phyloP scores from a whole-genome alignment of 30 jellyfish, hydroid and myxozoan genomes.

The Pseudorhiza aurosa region DNA sequence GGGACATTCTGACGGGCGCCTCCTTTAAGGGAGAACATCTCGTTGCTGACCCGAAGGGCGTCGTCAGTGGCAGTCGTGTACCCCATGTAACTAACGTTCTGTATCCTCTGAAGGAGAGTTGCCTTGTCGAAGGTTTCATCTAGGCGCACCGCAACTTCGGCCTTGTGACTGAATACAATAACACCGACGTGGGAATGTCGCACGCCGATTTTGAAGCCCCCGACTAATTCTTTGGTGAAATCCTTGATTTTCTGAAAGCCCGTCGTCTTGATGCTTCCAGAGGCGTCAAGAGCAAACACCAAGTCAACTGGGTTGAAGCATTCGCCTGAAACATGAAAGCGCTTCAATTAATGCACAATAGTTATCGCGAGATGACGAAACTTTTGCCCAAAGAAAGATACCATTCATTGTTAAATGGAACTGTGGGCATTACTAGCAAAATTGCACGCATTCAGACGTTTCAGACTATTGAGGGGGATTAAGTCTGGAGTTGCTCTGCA shows the following conservation, averaged over 20 bases:
- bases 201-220: conserved; percentile 67
- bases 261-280: conserved; percentile 78
- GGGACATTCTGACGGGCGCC: conserved; percentile 94
- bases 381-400: too few relatives aligned
- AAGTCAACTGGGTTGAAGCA: conserved; percentile 75
- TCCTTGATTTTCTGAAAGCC: conserved; percentile 81
- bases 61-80: conserved; percentile 92
- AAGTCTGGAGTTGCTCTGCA: too few relatives aligned
- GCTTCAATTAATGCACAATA: too few relatives aligned
- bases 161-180: conserved; percentile 75
- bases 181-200: conserved; percentile 88
- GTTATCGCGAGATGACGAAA: too few relatives aligned
- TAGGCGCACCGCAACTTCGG: conserved; percentile 78
- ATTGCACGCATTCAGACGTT: too few relatives aligned
- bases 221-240: conserved; percentile 77
- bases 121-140: conserved; percentile 87
- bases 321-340: conserved; percentile 23
- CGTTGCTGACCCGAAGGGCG: conserved; percentile 83
- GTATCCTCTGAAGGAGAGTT: conserved; percentile 53
- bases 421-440: too few relatives aligned
- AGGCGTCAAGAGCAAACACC: conserved; percentile 89
- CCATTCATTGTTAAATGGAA: too few relatives aligned
- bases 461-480: too few relatives aligned
- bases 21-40: conserved; percentile 86
- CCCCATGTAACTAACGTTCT: conserved; percentile 72